Conservation (phyloP, 2,797 vertebrate genomes). For the Silurus aristotelis region DNA sequence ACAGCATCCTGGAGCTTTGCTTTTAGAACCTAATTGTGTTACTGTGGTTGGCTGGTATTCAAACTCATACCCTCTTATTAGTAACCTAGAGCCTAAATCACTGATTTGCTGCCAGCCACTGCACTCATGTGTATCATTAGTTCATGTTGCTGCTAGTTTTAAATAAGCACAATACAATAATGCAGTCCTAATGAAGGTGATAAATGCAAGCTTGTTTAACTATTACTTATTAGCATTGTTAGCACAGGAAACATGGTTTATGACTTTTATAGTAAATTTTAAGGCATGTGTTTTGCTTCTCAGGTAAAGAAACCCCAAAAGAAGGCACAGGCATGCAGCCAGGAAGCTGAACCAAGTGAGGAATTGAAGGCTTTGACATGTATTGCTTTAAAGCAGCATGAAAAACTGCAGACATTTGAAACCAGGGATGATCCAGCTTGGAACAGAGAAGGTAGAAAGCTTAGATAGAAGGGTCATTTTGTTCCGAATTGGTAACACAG, state of each 20-base stretch:
- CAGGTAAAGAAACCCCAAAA: constrained; percentile 58
- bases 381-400: constrained; percentile 73
- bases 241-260: not conserved
- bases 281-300: constrained; percentile 11
- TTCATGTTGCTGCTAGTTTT: not conserved
- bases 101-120: not conserved
- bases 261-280: not conserved
- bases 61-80: not conserved
- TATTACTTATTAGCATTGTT: not conserved
- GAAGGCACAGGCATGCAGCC: not conserved
- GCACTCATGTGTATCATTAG: not conserved
- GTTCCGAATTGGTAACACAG: not conserved
- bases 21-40: not conserved
- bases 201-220: not conserved
- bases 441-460: constrained; percentile 40
- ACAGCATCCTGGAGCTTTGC: not conserved
- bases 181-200: not conserved
- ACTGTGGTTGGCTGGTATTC: not conserved
- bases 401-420: constrained; percentile 55
- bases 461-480: not conserved
- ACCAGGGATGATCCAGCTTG: constrained; percentile 29
- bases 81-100: not conserved
- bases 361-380: constrained; percentile 77
- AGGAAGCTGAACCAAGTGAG: constrained; percentile 71
- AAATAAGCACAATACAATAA: not conserved